phyloP scores from a whole-genome alignment of 1,140 invertebrate genomes.

The Drosophila novamexicana region DNA sequence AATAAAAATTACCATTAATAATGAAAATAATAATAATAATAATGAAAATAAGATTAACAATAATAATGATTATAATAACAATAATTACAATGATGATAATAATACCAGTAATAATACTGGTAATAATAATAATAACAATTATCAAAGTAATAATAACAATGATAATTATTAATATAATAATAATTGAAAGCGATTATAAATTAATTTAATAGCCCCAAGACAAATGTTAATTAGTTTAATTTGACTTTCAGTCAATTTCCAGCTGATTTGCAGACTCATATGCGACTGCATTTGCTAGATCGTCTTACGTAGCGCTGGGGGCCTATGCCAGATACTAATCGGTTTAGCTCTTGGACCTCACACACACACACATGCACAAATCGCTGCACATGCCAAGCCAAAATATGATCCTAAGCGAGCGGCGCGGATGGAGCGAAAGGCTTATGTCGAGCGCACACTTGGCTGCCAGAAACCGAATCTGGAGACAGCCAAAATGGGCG shows the following conservation, averaged over 20 bases:
- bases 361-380: conserved; percentile 31
- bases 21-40: no score
- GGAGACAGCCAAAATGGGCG: background rate
- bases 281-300: conserved; percentile 21
- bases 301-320: conserved; percentile 5
- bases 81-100: no score
- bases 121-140: no score
- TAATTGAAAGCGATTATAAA: background rate
- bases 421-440: conserved; percentile 8
- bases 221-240: background rate
- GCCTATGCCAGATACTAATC: conserved; percentile 30
- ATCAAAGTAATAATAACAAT: no score
- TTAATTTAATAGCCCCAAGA: background rate
- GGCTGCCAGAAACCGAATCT: conserved; percentile 7
- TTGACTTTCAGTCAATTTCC: background rate
- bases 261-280: no score
- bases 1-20: no score
- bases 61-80: no score
- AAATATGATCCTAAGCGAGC: conserved; percentile 29
- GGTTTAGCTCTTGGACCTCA: conserved; percentile 34
- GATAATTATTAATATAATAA: no score
- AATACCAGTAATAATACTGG: no score
- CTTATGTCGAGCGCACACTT: conserved; percentile 33
- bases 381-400: conserved; percentile 25
- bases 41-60: no score